Evolutionary conservation across 2,113 vertebrate genomes (phyloP), one percentile per base, ranked within the genome.

Genomic region (Halichoerus grypus): DNA sequence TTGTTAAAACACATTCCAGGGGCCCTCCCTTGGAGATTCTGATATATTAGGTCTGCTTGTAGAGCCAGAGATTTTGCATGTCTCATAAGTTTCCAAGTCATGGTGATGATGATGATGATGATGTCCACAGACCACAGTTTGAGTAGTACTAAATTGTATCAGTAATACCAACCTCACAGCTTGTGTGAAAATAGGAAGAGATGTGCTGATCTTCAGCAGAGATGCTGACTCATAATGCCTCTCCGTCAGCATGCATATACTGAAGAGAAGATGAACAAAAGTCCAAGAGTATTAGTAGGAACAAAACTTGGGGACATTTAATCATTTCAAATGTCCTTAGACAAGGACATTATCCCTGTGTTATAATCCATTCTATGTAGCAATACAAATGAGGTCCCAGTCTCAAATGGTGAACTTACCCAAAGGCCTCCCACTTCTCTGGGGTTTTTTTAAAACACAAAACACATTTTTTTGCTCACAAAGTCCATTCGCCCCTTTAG

Each of bases 291-390:
- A 59, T 91, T 85, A 82, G 55, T 42, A 76, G 7, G 39, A 92
- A 97, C 81, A 95, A 97, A 97, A 77, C 18, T 26, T 24, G 36
- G 36, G 53, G 42, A 57, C 57, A 33, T 84, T 57, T 80, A 94
- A 88, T 82, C 71, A 88, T 89, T 94, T 88, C 24, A 63, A 36
- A 36, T 36, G 36, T 36, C 36, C 36, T 36, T 36, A 36, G 36
- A 36, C 36, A 36, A 36, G 36, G 36, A 36, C 36, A 36, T 36
- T 36, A 36, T 90, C 42, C 76, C n/a, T 65, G 18, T 53, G 14
- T 63, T 77, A 85, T 74, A 53, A 95, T n/a, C 65, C 28, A 91
- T 80, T 76, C 51, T 84, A 59, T 59, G 14, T 55, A 26, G 18
- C 24, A 88, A 22, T 65, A 88, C 79, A 96, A 93, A 26, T 24